These are phyloP conservation scores for Globodera rostochiensis DNA, from an alignment of 1,140 invertebrate genomes.

Conservation along the genomic window DNA sequence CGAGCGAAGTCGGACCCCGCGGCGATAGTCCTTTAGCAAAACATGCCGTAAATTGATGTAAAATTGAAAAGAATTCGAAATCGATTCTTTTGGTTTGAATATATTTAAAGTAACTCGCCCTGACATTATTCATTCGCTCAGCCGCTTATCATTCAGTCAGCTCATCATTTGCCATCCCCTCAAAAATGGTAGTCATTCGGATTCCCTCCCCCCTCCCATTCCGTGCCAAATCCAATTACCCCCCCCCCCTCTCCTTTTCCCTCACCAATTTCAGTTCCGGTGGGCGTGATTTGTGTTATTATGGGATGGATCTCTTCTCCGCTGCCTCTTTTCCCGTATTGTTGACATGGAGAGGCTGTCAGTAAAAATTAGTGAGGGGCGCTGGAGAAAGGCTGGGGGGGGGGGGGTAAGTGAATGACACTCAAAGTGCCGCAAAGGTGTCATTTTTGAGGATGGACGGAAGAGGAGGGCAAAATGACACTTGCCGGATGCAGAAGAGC, in stretches of 20 bases:
- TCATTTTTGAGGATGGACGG: conserved; percentile 9
- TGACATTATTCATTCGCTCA: no score
- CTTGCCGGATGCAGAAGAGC: background rate
- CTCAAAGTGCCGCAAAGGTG: background rate
- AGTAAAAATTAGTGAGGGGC: background rate
- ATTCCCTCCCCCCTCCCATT: background rate
- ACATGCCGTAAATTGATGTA: no score
- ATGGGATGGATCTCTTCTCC: background rate
- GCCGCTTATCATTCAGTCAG: background rate
- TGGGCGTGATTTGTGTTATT: background rate
- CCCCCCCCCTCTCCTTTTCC: no score
- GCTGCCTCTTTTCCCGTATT: background rate
- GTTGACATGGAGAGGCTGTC: background rate
- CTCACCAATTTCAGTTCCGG: background rate
- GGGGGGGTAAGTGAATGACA: background rate
- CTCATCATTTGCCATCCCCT: background rate
- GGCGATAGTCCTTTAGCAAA: no score
- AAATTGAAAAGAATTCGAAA: no score
- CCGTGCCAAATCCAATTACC: background rate
- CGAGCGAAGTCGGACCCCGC: background rate
- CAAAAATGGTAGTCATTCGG: background rate
- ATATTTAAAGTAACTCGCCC: no score
- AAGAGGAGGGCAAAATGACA: conserved; percentile 1
- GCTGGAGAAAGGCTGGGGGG: no score
- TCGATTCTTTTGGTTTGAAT: no score